Conservation (phyloP, 2,888 invertebrate genomes). For the Spilarctia lutea region DNA sequence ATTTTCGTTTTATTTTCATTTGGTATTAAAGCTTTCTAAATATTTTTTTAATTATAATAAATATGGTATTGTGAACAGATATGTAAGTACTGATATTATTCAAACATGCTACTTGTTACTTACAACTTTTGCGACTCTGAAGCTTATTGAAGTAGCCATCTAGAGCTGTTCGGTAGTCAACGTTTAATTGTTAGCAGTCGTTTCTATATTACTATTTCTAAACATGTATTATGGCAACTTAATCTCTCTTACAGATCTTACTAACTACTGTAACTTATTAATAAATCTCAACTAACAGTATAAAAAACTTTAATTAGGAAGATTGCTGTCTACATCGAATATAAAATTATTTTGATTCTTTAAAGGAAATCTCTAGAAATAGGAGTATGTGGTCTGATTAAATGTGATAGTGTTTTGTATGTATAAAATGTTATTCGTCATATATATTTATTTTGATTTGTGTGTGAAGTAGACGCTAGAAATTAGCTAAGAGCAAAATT, state of each 20-base stretch:
- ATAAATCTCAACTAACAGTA: conserved; percentile 9
- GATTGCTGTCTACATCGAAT: neutral
- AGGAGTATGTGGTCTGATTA: conserved; percentile 58
- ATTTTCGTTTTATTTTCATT: neutral
- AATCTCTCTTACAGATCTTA: neutral
- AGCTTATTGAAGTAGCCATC: conserved; percentile 41
- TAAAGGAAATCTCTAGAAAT: conserved; percentile 32
- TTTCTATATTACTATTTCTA: neutral
- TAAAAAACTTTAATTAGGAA: neutral
- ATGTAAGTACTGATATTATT: neutral
- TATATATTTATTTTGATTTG: conserved; percentile 7
- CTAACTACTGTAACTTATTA: neutral
- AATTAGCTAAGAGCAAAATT: conserved; percentile 11
- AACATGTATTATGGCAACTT: neutral
- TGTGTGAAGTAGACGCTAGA: conserved; percentile 17
- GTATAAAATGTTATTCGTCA: conserved; percentile 15
- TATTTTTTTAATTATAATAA: neutral
- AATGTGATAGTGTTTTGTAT: conserved; percentile 55
- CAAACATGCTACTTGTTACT: conserved; percentile 13
- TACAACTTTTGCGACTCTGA: conserved; percentile 12
- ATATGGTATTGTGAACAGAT: conserved; percentile 1
- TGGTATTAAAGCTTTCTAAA: neutral
- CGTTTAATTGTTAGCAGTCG: conserved; percentile 4
- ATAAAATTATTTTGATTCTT: conserved; percentile 13
- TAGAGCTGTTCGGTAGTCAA: neutral